Evolutionary conservation across 2,113 vertebrate species (phyloP), one percentile per base, ranked within the genome.

Genomic region (Anhinga anhinga): DNA sequence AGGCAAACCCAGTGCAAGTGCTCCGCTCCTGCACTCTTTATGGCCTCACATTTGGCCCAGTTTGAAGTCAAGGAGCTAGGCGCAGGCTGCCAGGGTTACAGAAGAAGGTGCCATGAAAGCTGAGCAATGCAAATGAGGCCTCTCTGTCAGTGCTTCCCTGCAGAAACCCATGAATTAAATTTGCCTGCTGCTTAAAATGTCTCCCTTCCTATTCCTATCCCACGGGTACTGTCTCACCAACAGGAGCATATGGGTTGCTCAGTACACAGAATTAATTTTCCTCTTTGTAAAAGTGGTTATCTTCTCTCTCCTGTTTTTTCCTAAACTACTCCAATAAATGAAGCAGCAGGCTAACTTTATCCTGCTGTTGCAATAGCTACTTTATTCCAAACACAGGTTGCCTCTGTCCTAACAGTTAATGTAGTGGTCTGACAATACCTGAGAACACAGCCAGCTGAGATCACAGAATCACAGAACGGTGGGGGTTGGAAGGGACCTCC

Each of bases 11-110:
- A 53, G 20, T 13, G 25, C 15, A 15, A 22, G 29, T 13, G 21
- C 62, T 30, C 17, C 63, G 21, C 32, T 63, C 12, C 55, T 1
- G 1, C 11, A 7, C 4, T 4, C 3, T 49, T n/a, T 22, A 2
- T 49, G 27, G 13, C 12, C 20, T n/a, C 45, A 82, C 19, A 1
- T 8, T 56, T 71, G 59, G 15, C 45, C 40, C 15, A 15, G 11
- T 34, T 47, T 82, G 74, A 69, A 67, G 38, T 15, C 45, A 34
- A 47, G 45, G 34, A 73, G 30, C 29, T 34, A 38, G 40, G 15
- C 3, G 6, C 25, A 15, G n/a, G n/a, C 84, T 76, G 18, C 15
- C 49, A 56, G 44, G 13, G 2, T 27, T 90, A 55, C 34, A 69
- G 26, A 70, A 69, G 23, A 70, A 76, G 61, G 30, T 59, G 21